A percentile compares a stretch with the other conserved stretches of the same genome.
phyloP scores from a whole-genome alignment of 2,888 invertebrate species.

The Acleris sparsana region DNA sequence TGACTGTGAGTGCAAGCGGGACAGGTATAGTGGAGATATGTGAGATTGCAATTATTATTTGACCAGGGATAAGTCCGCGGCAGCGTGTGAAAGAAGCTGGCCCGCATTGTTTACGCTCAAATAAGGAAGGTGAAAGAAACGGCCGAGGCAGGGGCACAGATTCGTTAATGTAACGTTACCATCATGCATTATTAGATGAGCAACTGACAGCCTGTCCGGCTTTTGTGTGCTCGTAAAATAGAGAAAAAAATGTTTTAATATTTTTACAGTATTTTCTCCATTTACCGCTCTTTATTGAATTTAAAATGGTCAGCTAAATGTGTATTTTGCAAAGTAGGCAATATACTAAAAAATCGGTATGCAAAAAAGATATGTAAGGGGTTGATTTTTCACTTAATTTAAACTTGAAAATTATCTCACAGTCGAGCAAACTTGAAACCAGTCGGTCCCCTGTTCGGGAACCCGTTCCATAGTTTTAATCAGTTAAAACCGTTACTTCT shows the following conservation, averaged over 20 bases:
- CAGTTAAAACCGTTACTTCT: slow-evolving; percentile 82
- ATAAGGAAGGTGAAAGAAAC: slow-evolving; percentile 79
- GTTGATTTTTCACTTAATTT: slow-evolving; percentile 64
- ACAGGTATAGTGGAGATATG: slow-evolving; percentile 58
- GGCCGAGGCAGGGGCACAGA: slow-evolving; percentile 58
- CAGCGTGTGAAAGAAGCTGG: slow-evolving; percentile 81
- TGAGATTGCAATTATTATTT: slow-evolving; percentile 81
- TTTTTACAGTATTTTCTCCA: neutral
- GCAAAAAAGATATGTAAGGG: slow-evolving; percentile 20
- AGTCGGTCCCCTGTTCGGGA: slow-evolving; percentile 72
- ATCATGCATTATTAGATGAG: slow-evolving; percentile 67
- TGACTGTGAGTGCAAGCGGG: slow-evolving; percentile 67
- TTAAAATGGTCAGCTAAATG: neutral
- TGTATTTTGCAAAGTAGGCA: neutral
- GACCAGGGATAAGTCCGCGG: slow-evolving; percentile 81
- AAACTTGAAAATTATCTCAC: slow-evolving; percentile 73
- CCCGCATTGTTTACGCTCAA: slow-evolving; percentile 81
- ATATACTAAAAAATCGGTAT: neutral
- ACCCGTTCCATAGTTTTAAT: slow-evolving; percentile 83
- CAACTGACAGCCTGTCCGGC: slow-evolving; percentile 50
- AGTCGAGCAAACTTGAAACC: slow-evolving; percentile 70
- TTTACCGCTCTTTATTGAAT: neutral
- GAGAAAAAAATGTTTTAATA: slow-evolving; percentile 40
- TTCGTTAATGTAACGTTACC: slow-evolving; percentile 72
- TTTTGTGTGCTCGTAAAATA: slow-evolving; percentile 47